phyloP scores from a whole-genome alignment of 2,888 invertebrate genomes.

The Leucoptera coffeella region DNA sequence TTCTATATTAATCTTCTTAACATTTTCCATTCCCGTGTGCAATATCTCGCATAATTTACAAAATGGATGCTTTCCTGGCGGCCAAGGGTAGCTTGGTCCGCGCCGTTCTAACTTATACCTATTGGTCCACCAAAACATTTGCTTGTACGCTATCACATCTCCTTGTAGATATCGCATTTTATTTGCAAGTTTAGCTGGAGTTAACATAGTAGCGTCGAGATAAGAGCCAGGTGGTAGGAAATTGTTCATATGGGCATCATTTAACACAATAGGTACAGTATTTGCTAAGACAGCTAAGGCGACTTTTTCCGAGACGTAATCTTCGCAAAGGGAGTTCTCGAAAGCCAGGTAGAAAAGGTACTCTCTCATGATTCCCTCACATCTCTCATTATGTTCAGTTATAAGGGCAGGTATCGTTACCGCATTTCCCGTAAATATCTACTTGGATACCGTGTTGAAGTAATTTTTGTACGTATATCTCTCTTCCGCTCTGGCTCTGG shows the following conservation, averaged over 20 bases:
- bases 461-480: not conserved
- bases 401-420: not conserved
- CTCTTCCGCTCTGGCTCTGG: not conserved
- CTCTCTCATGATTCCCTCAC: not conserved
- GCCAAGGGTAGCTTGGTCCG: no score
- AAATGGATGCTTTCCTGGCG: conserved; percentile 1
- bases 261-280: conserved; percentile 2
- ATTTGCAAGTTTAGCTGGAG: not conserved
- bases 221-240: conserved; percentile 2
- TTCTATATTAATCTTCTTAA: no score
- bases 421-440: conserved; percentile 1
- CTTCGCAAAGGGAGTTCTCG: conserved; percentile 1
- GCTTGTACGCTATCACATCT: not conserved
- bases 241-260: not conserved
- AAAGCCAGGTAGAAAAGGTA: conserved; percentile 1
- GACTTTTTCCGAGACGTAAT: conserved; percentile 2
- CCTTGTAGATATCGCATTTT: not conserved
- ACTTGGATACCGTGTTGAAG: not conserved
- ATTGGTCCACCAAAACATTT: not conserved
- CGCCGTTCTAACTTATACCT: not conserved
- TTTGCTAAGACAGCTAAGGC: not conserved
- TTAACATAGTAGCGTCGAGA: not conserved
- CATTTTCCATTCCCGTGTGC: not conserved
- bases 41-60: conserved; percentile 1
- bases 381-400: not conserved